Conservation (phyloP, 2,888 invertebrate genomes). For the Protophormia terraenovae region DNA sequence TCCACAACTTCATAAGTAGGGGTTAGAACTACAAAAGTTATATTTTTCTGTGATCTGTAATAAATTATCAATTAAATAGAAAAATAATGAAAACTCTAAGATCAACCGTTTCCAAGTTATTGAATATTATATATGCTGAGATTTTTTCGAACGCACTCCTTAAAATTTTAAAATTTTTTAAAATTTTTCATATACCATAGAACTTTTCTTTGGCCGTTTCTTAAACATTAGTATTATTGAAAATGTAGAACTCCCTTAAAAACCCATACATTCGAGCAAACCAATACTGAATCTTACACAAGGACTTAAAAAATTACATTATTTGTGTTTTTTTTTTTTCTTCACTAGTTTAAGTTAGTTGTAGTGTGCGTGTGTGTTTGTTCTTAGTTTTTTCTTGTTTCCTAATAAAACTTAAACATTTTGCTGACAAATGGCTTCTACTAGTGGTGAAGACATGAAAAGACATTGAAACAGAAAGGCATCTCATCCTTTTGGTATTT, state of each 20-base stretch:
- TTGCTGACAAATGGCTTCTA: conserved; percentile 57
- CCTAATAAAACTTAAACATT: conserved; percentile 40
- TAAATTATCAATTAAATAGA: no score
- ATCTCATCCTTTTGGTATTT: background rate
- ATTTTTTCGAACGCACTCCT: no score
- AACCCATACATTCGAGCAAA: background rate
- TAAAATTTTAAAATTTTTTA: no score
- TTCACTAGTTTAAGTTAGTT: conserved; percentile 1
- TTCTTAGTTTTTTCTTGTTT: conserved; percentile 11
- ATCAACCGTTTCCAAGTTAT: no score
- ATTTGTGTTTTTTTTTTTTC: background rate
- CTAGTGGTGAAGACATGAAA: conserved; percentile 34
- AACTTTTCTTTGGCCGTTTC: no score
- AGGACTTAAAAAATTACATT: background rate
- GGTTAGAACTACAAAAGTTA: no score
- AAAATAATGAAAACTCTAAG: no score
- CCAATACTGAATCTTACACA: background rate
- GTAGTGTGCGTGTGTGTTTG: conserved; percentile 7
- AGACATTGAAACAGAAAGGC: conserved; percentile 36
- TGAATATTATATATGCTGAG: no score
- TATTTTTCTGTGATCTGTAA: no score
- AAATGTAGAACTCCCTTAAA: background rate
- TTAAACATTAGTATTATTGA: no score
- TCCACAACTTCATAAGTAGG: no score
- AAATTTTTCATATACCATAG: no score